A percentile compares a stretch with the other conserved stretches of the same genome.
These are phyloP conservation scores for Chesias legatella DNA, from an alignment of 2,888 invertebrate genomes.

Conservation along the genomic window DNA sequence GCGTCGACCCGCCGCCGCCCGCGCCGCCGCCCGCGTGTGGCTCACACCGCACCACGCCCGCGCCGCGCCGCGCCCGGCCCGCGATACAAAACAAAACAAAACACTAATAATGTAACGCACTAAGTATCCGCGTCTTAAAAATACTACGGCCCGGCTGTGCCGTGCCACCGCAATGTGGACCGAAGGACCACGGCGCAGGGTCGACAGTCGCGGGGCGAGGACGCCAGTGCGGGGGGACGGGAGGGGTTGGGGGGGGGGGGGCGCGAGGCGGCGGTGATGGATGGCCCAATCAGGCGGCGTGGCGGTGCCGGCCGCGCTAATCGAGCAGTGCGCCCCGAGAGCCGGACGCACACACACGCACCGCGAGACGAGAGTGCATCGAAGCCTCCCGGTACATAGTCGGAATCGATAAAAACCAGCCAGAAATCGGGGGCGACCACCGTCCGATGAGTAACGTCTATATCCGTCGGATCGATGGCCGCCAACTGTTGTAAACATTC, in stretches of 20 bases:
- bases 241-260: slow-evolving; percentile 61
- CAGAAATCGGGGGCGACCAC: slow-evolving; percentile 51
- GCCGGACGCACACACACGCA: slow-evolving; percentile 60
- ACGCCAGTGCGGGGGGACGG: too few species aligned
- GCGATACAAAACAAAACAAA: slow-evolving; percentile 63
- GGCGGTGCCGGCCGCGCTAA: slow-evolving; percentile 74
- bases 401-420: slow-evolving; percentile 69
- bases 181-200: slow-evolving; percentile 32
- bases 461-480: slow-evolving; percentile 71
- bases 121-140: slow-evolving; percentile 78
- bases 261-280: slow-evolving; percentile 69
- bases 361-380: slow-evolving; percentile 52
- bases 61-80: slow-evolving; percentile 50
- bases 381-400: slow-evolving; percentile 48
- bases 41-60: slow-evolving; percentile 71
- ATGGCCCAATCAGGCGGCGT: slow-evolving; percentile 80
- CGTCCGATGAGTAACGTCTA: slow-evolving; percentile 66
- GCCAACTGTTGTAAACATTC: slow-evolving; percentile 76
- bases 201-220: slow-evolving; percentile 46
- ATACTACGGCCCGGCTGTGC: slow-evolving; percentile 71
- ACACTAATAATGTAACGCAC: slow-evolving; percentile 77
- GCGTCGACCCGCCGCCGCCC: slow-evolving; percentile 69
- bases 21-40: slow-evolving; percentile 52
- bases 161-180: slow-evolving; percentile 30
- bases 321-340: slow-evolving; percentile 71